Evolutionary conservation across 2,888 invertebrate species (phyloP).

Genomic region (Drosophila rellima): DNA sequence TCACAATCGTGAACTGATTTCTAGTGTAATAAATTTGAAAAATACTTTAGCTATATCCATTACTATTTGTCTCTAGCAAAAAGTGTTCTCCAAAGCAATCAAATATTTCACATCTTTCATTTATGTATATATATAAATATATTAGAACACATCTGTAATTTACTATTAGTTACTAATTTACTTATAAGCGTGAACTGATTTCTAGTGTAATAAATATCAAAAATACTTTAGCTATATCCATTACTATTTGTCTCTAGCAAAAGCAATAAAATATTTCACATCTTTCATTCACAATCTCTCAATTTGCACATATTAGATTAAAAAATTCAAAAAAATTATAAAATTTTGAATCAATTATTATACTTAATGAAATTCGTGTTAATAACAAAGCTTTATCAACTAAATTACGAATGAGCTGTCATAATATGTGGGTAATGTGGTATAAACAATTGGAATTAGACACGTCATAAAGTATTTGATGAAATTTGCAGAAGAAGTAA

Average conservation of each 20-base stretch:
- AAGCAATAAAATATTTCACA: neutral
- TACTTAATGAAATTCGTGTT: neutral
- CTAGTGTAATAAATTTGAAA: neutral
- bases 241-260: too few relatives aligned
- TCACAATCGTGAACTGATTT: neutral
- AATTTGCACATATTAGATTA: neutral
- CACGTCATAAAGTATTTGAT: neutral
- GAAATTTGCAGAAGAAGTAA: neutral
- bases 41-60: too few relatives aligned
- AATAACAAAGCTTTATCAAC: constrained; percentile 1
- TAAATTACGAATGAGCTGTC: neutral
- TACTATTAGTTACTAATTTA: constrained; percentile 1
- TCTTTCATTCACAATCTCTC: neutral
- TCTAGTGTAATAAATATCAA: neutral
- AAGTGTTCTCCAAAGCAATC: too few relatives aligned
- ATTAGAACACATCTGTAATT: neutral
- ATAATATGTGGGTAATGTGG: neutral
- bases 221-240: too few relatives aligned
- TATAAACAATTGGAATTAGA: neutral
- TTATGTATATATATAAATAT: neutral
- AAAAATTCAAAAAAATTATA: too few relatives aligned
- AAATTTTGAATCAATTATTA: too few relatives aligned
- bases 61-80: too few relatives aligned
- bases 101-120: neutral
- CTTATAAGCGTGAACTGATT: neutral